phyloP scores from a whole-genome alignment of 2,113 vertebrate species.

The Bucco capensis region DNA sequence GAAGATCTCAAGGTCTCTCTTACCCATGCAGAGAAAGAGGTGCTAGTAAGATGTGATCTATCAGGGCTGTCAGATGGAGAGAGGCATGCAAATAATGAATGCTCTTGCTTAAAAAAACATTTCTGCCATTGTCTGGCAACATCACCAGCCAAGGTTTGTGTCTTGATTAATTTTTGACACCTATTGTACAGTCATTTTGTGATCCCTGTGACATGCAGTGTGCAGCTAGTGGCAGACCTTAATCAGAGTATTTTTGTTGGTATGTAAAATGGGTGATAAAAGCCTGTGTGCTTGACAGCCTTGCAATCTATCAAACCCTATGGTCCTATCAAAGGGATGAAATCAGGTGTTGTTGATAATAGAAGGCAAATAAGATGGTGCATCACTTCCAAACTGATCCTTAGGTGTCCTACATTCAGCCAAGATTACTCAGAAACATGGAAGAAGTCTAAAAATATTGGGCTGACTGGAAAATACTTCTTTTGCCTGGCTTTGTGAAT shows the following conservation, averaged over 20 bases:
- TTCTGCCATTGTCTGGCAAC: not conserved
- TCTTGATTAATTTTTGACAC: not conserved
- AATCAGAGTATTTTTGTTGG: not conserved
- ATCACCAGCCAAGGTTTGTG: not conserved
- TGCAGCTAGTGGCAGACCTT: not conserved
- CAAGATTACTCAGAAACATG: not conserved
- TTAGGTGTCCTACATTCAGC: not conserved
- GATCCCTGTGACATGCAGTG: not conserved
- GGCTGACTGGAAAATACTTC: not conserved
- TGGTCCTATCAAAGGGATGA: not conserved
- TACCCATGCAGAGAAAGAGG: not conserved
- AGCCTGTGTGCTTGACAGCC: not conserved
- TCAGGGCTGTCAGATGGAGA: not conserved
- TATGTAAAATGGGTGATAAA: not conserved
- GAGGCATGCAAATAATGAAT: not conserved
- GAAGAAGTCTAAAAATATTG: not conserved
- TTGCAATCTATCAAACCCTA: not conserved
- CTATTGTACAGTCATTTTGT: not conserved
- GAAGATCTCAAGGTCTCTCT: not conserved
- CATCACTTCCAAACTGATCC: not conserved
- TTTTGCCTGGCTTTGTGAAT: not conserved
- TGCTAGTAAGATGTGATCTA: not conserved
- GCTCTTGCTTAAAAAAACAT: not conserved
- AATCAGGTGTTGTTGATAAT: not conserved
- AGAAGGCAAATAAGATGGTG: not conserved